These are phyloP conservation scores for Harpalus rufipes DNA, from an alignment of 2,888 invertebrate species.

Conservation along the genomic window DNA sequence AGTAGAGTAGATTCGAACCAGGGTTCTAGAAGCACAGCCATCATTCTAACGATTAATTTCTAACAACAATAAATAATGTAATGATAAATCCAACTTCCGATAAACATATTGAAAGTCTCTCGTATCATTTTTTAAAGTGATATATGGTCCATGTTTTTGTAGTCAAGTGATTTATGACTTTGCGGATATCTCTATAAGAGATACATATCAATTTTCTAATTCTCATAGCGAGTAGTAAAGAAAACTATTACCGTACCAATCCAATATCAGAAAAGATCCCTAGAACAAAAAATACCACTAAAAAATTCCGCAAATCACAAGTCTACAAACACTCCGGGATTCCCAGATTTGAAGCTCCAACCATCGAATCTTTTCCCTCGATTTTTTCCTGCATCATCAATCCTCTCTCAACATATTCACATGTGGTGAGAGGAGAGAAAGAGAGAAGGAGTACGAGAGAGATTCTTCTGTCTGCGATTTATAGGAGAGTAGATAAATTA, in stretches of 20 bases:
- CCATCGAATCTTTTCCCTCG: conserved; percentile 50
- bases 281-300: conserved; percentile 11
- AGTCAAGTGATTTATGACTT: background rate
- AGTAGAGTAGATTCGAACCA: too few relatives aligned
- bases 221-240: background rate
- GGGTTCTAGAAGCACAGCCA: too few relatives aligned
- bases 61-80: background rate
- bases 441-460: background rate
- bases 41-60: too few relatives aligned
- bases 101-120: background rate
- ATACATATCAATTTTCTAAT: conserved; percentile 18
- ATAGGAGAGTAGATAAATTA: conserved; percentile 60
- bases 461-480: conserved; percentile 43
- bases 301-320: conserved; percentile 35
- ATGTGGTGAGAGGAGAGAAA: conserved; percentile 42
- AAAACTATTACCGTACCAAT: conserved; percentile 38
- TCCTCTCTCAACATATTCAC: conserved; percentile 15
- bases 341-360: conserved; percentile 1
- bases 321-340: conserved; percentile 36
- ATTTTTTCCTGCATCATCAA: conserved; percentile 49
- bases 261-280: conserved; percentile 22
- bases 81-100: background rate
- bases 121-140: background rate
- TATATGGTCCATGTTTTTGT: background rate
- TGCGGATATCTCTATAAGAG: conserved; percentile 5